Evolutionary conservation across 2,888 invertebrate genomes (phyloP), one percentile per base, ranked within the genome.

Genomic region (Eupelmus urozonus): DNA sequence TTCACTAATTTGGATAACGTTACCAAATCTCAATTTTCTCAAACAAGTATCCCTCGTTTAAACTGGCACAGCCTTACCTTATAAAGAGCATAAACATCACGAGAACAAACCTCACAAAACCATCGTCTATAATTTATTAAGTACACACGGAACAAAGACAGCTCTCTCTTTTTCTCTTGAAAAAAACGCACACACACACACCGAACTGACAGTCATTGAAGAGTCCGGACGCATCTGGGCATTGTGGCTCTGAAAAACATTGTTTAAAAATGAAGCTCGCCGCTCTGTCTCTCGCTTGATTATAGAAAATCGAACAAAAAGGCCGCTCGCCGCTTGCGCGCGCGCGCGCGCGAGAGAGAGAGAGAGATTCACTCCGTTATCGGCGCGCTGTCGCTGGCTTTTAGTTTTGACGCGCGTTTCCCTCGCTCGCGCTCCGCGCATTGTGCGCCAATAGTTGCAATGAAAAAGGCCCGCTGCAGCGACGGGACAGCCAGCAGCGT

Each of bases 301-400:
- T 80, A 80, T 80, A 76, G 80, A 80, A 80, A 80, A 80, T 80
- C 76, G 80, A 80, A 80, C 73, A 69, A 80, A 80, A 76, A 75
- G 74, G 34, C 42, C n/a, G 7, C 29, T 53, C n/a, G 7, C 29
- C 13, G 42, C 25, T 45, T n/a, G 16, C 16, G 2, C 16, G 42
- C 13, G 13, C 16, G 2, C 7, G 42, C 13, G 16, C 16, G 2
- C 16, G 57, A 23, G n/a, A 49, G 63, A 53, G 60, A 75, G 74
- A 23, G 59, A 34, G 55, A 23, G 55, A 70, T 49, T 75, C n/a
- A n/a, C n/a, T n/a, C n/a, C n/a, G n/a, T 80, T 78, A 78, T 80
- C 78, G 65, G 7, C 4, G 49, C 16, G 18, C 77, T 65, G 70
- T 70, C 80, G 76, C 63, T n/a, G 51, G 67, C 80, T 80, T 80